A percentile compares a stretch with the other conserved stretches of the same genome.
Evolutionary conservation across 2,797 vertebrate species (phyloP).

Genomic region (Micromesistius poutassou): DNA sequence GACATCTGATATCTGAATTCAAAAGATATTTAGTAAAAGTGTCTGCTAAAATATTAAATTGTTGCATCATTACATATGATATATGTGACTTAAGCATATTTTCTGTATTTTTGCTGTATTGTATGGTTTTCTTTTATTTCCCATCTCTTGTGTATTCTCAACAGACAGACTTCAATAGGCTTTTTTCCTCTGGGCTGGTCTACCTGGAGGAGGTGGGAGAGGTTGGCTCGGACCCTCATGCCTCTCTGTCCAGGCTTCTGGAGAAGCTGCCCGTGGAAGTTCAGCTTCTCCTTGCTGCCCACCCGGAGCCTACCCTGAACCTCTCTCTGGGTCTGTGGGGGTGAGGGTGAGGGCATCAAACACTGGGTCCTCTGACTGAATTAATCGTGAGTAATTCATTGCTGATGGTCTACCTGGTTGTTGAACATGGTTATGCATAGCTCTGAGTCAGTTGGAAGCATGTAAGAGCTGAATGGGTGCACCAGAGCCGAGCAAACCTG

Average conservation of each 20-base stretch:
- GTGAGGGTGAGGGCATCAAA: neutral
- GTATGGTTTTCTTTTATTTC: neutral
- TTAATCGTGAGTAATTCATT: neutral
- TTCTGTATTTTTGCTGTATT: neutral
- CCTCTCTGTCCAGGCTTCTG: slow-evolving; percentile 51
- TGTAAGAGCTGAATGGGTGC: slow-evolving; percentile 73
- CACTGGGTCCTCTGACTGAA: neutral
- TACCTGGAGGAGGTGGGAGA: slow-evolving; percentile 80
- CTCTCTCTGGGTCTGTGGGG: slow-evolving; percentile 67
- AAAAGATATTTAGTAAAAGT: neutral
- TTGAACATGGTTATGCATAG: slow-evolving; percentile 69
- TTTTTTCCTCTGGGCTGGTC: slow-evolving; percentile 10
- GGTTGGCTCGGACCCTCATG: slow-evolving; percentile 65
- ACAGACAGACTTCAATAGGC: neutral
- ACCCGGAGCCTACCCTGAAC: slow-evolving; percentile 67
- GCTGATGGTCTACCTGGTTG: slow-evolving; percentile 59
- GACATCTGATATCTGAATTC: neutral
- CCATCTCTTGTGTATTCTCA: neutral
- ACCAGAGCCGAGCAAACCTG: slow-evolving; percentile 79
- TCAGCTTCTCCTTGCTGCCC: slow-evolving; percentile 67
- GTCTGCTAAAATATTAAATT: neutral
- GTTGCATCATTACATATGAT: neutral
- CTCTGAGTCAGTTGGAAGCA: slow-evolving; percentile 76
- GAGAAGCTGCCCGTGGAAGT: slow-evolving; percentile 67
- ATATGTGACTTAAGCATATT: neutral